phyloP scores from a whole-genome alignment of 2,888 invertebrate species.

The Pantelozetes paolii region DNA sequence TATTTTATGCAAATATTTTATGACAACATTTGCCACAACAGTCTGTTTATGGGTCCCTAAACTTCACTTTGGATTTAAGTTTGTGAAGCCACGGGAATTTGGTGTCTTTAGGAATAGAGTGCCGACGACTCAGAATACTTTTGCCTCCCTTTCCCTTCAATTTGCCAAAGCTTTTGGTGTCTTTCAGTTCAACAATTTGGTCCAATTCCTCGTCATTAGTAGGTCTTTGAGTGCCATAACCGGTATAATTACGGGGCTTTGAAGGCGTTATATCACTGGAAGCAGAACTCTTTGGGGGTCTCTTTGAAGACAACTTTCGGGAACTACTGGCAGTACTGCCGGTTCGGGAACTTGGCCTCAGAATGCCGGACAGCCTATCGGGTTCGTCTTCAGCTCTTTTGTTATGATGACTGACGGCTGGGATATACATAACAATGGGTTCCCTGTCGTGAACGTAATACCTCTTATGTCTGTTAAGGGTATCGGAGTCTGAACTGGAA shows the following conservation, averaged over 20 bases:
- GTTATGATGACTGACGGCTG: conserved; percentile 46
- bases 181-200: conserved; percentile 45
- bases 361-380: conserved; percentile 44
- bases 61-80: conserved; percentile 40
- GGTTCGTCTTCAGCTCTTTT: conserved; percentile 43
- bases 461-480: conserved; percentile 40
- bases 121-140: conserved; percentile 46
- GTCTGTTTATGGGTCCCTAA: background rate
- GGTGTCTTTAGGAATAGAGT: conserved; percentile 49
- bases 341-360: conserved; percentile 39
- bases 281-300: conserved; percentile 42
- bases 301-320: background rate
- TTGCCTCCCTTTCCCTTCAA: conserved; percentile 17
- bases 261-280: conserved; percentile 17
- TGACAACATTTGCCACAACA: background rate
- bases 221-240: conserved; percentile 37
- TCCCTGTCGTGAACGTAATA: conserved; percentile 41
- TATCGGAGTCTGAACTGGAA: conserved; percentile 46
- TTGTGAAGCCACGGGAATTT: conserved; percentile 48
- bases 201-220: conserved; percentile 42
- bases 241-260: conserved; percentile 28
- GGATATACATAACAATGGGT: conserved; percentile 48
- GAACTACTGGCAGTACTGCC: conserved; percentile 20
- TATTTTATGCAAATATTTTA: background rate
- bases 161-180: conserved; percentile 30